Evolutionary conservation across 1,140 invertebrate species (phyloP), one percentile per base, ranked within the genome.

Genomic region (Eumeta japonica): DNA sequence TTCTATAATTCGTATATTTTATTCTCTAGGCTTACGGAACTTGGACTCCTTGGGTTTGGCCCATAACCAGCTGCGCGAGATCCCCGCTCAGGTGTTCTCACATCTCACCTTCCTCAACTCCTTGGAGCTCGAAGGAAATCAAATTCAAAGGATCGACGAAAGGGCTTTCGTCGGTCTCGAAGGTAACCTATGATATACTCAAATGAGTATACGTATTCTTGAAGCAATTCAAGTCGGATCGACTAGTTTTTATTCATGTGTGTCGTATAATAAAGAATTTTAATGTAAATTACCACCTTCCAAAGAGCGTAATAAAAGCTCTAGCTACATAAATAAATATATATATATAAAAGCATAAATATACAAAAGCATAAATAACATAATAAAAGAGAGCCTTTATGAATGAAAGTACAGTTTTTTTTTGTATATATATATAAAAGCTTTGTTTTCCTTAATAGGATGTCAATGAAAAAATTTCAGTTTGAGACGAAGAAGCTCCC

Each of bases 121-220:
- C 7, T 74, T 94, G 51, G 90, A 92, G 72, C 70, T 94, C 39
- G 90, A 92, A 52, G 88, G 88, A 29, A 94, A 94, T 72, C 79
- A 81, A 44, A 92, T 94, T 50, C 82, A 79, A 38, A 79, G 82
- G 28, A 82, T 94, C 39, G 86, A 92, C 66, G 82, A 87, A 36
- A 86, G 88, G 47, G 89, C 89, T 9, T 94, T 94, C 57, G 80
- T 81, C 17, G 89, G 89, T 44, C 79, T 92, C 11, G 88, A 93
- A 84, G 88, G 90, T 92, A 78, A 77, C 48, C 5, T 30, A 9
- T 30, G 7, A 10, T 30, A n/a, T n/a, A n/a, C n/a, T 24, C n/a
- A 24, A 7, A 7, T 24, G n/a, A 24, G 7, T 24, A 7, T 24
- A 7, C 7, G n/a, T 7, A n/a, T 7, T 24, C n/a, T n/a, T n/a